These are phyloP conservation scores for Zosterops lateralis DNA, from an alignment of 2,113 vertebrate species.

Conservation along the genomic window DNA sequence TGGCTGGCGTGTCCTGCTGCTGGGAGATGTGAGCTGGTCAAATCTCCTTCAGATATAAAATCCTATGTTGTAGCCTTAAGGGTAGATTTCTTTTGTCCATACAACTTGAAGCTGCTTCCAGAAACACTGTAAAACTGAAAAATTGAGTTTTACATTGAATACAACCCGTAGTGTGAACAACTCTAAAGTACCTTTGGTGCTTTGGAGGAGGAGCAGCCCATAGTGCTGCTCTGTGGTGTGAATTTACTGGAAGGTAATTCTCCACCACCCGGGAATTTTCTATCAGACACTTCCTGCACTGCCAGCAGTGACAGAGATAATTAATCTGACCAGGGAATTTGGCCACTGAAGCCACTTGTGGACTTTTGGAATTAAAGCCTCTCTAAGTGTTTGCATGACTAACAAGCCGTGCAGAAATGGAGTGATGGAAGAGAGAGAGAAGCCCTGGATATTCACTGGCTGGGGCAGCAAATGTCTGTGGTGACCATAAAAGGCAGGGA, in stretches of 20 bases:
- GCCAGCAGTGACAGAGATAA: background rate
- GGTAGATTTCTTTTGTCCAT: background rate
- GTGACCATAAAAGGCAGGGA: slow-evolving; percentile 53
- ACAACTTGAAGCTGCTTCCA: background rate
- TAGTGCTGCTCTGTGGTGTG: background rate
- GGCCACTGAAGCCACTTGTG: background rate
- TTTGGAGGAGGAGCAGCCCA: background rate
- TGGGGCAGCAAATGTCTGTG: background rate
- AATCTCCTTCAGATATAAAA: background rate
- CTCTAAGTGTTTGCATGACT: background rate
- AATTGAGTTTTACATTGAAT: background rate
- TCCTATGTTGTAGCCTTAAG: background rate
- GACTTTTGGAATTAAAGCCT: background rate
- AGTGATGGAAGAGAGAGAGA: background rate
- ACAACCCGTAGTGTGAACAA: background rate
- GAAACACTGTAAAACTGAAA: background rate
- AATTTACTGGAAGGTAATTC: background rate
- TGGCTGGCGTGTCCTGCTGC: background rate
- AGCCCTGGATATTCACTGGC: background rate
- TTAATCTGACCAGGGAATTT: background rate
- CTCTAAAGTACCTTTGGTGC: too few species aligned
- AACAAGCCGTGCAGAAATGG: background rate
- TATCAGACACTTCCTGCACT: background rate
- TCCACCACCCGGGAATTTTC: background rate
- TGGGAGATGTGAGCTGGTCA: background rate